Conservation (phyloP, 2,113 vertebrate genomes). For the Phrynosoma platyrhinos region DNA sequence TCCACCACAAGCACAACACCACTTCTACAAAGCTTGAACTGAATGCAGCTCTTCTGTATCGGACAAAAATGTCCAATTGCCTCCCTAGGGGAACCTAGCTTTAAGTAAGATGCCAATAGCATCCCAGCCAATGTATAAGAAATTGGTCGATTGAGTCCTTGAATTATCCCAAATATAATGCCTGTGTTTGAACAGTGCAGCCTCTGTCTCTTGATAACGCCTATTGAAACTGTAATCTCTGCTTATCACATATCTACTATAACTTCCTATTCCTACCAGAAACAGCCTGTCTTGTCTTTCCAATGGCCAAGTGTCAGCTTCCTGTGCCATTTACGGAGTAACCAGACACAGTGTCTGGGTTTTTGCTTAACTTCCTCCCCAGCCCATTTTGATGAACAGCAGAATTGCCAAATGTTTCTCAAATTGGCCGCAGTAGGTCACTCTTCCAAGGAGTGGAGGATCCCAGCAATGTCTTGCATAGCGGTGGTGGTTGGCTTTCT, state of each 20-base stretch:
- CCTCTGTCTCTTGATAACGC: constrained; percentile 13
- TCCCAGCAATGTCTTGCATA: accelerated
- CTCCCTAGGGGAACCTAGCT: no score
- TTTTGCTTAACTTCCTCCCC: neutral
- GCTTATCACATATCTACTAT: constrained; percentile 63
- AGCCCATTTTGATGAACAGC: neutral
- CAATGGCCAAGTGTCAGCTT: constrained; percentile 57
- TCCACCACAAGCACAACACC: no score
- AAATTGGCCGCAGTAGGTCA: accelerated
- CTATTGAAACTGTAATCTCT: constrained; percentile 58
- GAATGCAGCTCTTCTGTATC: no score
- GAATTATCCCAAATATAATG: neutral
- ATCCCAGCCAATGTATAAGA: no score
- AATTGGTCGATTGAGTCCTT: no score
- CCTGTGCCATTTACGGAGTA: constrained; percentile 24
- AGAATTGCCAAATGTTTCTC: neutral
- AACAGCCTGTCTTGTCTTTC: constrained; percentile 57
- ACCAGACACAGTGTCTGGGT: neutral
- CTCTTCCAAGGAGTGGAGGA: accelerated
- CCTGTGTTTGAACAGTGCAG: neutral
- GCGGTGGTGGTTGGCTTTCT: neutral
- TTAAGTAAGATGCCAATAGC: no score
- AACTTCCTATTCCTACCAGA: constrained; percentile 73
- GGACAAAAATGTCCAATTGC: no score
- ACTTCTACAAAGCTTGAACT: no score